Base-by-base conservation (phyloP, 2,888 invertebrate genomes). In the Mythimna albipuncta region DNA sequence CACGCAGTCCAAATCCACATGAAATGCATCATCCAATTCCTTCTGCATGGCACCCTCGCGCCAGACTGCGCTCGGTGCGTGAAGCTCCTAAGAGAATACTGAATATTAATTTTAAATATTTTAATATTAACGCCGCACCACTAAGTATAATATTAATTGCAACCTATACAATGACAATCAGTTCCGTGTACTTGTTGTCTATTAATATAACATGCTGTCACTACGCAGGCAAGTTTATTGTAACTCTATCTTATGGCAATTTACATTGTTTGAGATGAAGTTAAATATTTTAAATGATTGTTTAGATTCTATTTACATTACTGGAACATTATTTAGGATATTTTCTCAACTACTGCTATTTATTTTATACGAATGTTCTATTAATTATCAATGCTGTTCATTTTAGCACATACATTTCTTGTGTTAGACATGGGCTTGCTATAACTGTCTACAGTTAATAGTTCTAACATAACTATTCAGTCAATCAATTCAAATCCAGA, bases 181-280 rank as follows among this genome's bases (percentile, higher is more conserved):
- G 77, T 70, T 80, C 70, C 74, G 82, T 82, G 72, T 84, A 82
- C 82, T 78, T 81, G 75, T 79, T 83, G 80, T 81, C 83, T 63
- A 79, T 67, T 81, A 83, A 57, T 83, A 11, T 75, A 75, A 79
- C 90, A 91, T 91, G 91, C 89, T 88, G 84, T 79, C 74, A 85
- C 89, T 90, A 91, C 80, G 84, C 87, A 87, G 86, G 87, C 87
- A 87, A 68, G 69, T 84, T 79, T 75, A 75, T 69, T 72, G 50
- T 73, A 59, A 67, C 64, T 65, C 58, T 73, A 73, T 72, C 66
- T 58, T 75, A 81, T 62, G 63, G 63, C 54, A 81, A 69, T 77
- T 61, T 78, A 79, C 79, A 83, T 64, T n/a, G 47, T 59, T 68
- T 62, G 41, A 69, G 38, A 59, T 66, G n/a, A 69, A 57, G 64